phyloP scores from a whole-genome alignment of 2,888 invertebrate species.

The Keiferia lycopersicella region DNA sequence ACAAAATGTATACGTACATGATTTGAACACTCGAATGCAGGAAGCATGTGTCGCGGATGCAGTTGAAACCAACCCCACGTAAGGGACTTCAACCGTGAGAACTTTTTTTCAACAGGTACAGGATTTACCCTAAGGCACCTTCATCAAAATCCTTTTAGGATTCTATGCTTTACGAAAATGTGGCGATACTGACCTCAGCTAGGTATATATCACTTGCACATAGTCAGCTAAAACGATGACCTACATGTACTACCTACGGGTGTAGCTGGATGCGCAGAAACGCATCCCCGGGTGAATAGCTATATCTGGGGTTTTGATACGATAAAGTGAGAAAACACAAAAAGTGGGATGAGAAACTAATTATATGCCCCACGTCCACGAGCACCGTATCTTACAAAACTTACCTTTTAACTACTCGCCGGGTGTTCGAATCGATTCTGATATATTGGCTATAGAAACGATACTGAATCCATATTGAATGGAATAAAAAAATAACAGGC shows the following conservation, averaged over 20 bases:
- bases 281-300: constrained; percentile 53
- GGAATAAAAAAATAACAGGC: constrained; percentile 52
- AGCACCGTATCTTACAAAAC: constrained; percentile 39
- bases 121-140: neutral
- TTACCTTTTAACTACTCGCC: constrained; percentile 50
- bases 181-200: constrained; percentile 54
- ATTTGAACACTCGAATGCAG: constrained; percentile 50
- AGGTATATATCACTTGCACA: constrained; percentile 44
- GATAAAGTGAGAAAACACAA: constrained; percentile 62
- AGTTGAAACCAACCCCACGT: constrained; percentile 39
- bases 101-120: constrained; percentile 47
- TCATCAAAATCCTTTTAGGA: neutral
- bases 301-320: constrained; percentile 58
- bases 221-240: constrained; percentile 40
- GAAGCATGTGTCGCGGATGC: constrained; percentile 56
- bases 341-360: constrained; percentile 66
- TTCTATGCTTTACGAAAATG: constrained; percentile 38
- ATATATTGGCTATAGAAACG: constrained; percentile 50
- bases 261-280: constrained; percentile 60
- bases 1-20: neutral
- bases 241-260: constrained; percentile 45
- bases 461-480: constrained; percentile 44
- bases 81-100: constrained; percentile 63
- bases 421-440: constrained; percentile 47
- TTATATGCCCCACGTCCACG: constrained; percentile 62